Evolutionary conservation across 2,797 vertebrate genomes (phyloP).

Genomic region (Mastacembelus armatus): DNA sequence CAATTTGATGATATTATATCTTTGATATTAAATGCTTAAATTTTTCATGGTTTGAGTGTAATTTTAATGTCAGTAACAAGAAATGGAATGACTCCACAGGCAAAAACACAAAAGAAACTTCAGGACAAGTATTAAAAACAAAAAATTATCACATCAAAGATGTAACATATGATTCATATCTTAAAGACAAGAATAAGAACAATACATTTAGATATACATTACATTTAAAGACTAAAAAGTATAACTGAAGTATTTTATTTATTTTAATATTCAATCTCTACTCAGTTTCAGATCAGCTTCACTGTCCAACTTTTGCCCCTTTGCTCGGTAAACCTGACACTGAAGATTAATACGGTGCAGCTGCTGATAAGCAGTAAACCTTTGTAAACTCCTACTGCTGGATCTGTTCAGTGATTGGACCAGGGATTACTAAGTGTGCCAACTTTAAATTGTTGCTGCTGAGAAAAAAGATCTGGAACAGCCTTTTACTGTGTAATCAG

Average conservation of each 20-base stretch:
- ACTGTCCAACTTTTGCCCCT: neutral
- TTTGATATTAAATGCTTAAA: neutral
- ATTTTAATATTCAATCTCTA: neutral
- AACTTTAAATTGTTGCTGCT: neutral
- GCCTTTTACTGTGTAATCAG: neutral
- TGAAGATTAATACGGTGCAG: neutral
- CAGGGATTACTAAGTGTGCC: neutral
- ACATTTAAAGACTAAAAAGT: neutral
- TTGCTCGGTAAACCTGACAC: neutral
- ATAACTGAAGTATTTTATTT: too few species aligned
- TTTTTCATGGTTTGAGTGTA: neutral
- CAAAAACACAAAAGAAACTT: too few species aligned
- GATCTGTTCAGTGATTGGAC: neutral
- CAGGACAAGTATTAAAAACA: too few species aligned
- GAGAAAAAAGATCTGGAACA: neutral
- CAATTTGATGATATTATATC: neutral
- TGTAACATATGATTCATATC: too few species aligned
- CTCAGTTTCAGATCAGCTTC: neutral
- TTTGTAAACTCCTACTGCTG: neutral
- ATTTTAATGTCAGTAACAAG: neutral
- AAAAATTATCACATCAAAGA: too few species aligned
- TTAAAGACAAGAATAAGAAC: neutral
- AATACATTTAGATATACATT: too few species aligned
- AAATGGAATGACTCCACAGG: too few species aligned
- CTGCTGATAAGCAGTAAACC: neutral